Conservation (phyloP, 2,113 vertebrate genomes). For the Neolamprologus brichardi region DNA sequence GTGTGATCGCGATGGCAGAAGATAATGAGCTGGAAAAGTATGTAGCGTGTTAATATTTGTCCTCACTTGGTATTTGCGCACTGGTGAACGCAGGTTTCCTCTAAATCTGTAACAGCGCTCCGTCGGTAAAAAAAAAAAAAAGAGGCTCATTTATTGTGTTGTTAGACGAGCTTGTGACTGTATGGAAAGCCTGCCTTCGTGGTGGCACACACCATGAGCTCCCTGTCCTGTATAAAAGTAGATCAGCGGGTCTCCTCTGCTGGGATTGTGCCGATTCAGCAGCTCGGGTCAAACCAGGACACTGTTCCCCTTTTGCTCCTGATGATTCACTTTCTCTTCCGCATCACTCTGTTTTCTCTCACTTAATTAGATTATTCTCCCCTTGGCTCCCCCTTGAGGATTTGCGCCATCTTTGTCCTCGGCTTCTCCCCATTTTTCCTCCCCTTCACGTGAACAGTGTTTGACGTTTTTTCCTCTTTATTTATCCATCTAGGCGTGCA, state of each 20-base stretch:
- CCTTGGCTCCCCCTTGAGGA: background rate
- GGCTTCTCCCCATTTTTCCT: background rate
- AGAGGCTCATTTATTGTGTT: background rate
- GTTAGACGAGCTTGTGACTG: background rate
- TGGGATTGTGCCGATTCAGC: conserved; percentile 24
- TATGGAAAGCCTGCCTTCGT: background rate
- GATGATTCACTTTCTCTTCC: background rate
- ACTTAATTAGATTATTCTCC: background rate
- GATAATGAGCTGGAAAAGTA: conserved; percentile 69
- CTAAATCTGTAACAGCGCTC: background rate
- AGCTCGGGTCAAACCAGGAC: conserved; percentile 42
- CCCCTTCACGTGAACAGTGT: background rate
- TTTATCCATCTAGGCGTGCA: conserved; percentile 76
- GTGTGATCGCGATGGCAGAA: conserved; percentile 41
- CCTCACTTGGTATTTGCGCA: background rate
- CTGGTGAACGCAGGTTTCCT: background rate
- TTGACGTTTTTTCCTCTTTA: background rate
- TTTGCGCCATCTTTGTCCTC: background rate
- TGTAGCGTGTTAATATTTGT: background rate
- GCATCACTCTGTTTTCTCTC: conserved; percentile 2
- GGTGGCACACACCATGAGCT: background rate
- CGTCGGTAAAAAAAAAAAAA: background rate
- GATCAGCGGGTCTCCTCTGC: background rate
- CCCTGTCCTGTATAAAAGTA: background rate
- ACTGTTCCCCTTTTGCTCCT: background rate